Base-by-base conservation (phyloP, 2,888 invertebrate genomes). In the Eupeodes luniger region DNA sequence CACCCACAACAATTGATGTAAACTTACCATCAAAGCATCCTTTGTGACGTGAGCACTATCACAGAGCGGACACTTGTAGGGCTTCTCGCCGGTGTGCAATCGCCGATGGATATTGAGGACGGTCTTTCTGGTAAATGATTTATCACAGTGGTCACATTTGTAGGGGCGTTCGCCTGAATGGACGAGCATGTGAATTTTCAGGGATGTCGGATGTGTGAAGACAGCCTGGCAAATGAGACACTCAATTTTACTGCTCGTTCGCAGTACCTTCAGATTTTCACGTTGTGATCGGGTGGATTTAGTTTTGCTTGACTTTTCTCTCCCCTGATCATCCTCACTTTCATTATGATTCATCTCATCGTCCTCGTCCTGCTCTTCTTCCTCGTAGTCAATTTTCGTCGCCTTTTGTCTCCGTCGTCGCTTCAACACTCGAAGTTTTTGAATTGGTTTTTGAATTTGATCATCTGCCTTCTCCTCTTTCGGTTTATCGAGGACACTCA, bases 141-240 rank as follows among this genome's bases (percentile, higher is more conserved):
- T 90, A 47, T 84, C 89, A 70, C 90, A 90, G 61, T 89, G 80
- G 27, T 90, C 89, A 19, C 90, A 90, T 40, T 78, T 81, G 59
- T 81, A 90, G 4, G 89, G 86, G 0, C 90, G 90, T 62, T 89
- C 90, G 2, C 90, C 89, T 9, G 87, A 89, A 36, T 90, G 90
- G 11, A 85, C 89, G 44, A 85, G 84, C 89, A 90, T 87, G 55
- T 90, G 90, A 0, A 78, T 66, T 64, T 90, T 89, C 2, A 90
- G 70, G 34, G 90, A 87, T 0, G 81, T 85, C 4, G 85, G 89
- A 64, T 90, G 87, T 10, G 89, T 85, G 27, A 90, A 89, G 2
- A 72, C 85, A 4, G 86, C 81, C 34, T 87, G 81, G 47, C 90
- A 90, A 14, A 89, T 81, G 40, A 82, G 83, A 66, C 90, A 90